Evolutionary conservation across 1,140 invertebrate species (phyloP), one percentile per base, ranked within the genome.

Genomic region (Formica selysi): DNA sequence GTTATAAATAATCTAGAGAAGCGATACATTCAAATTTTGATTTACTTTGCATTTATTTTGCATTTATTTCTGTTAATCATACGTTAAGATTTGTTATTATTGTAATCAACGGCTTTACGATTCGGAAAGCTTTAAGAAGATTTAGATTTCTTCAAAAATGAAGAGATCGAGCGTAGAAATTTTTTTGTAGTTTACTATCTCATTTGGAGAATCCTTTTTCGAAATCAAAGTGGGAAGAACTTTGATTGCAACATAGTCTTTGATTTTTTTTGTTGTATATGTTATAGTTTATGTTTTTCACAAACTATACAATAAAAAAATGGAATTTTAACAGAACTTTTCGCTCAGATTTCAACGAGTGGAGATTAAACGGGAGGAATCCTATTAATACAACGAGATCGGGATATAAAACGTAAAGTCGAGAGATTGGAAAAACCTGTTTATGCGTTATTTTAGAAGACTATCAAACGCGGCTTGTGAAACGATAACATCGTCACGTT

Each of bases 371-470:
- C 11, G 26, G 48, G 13, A 5, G 4, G 19, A 19, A 4, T 29
- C 29, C 13, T 54, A 8, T 36, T 19, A 80, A 16, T 57, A 70
- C 19, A 61, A 59, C 11, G 26, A 57, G 19, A 74, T 73, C 22
- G 7, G 32, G 26, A 83, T 74, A 51, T 51, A 59, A 59, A 44
- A 51, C 26, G 29, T 11, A 32, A 73, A 81, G 22, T 19, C 38
- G 54, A 83, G 54, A 83, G 41, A 19, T n/a, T 54, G 16, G 16
- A 74, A 38, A 83, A 83, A 83, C 68, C 79, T 83, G 79, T 83
- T 83, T 73, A 1, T 41, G 4, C 8, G 70, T 73, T 81, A 83
- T 83, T 83, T 83, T 41, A 62, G 10, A 62, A 73, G 38, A 74
- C 32, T 61, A 70, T 59, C 38, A 83, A 83, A 73, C 57, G 19